These are phyloP conservation scores for Dicaeum eximium DNA, from an alignment of 2,113 vertebrate genomes.

Conservation along the genomic window DNA sequence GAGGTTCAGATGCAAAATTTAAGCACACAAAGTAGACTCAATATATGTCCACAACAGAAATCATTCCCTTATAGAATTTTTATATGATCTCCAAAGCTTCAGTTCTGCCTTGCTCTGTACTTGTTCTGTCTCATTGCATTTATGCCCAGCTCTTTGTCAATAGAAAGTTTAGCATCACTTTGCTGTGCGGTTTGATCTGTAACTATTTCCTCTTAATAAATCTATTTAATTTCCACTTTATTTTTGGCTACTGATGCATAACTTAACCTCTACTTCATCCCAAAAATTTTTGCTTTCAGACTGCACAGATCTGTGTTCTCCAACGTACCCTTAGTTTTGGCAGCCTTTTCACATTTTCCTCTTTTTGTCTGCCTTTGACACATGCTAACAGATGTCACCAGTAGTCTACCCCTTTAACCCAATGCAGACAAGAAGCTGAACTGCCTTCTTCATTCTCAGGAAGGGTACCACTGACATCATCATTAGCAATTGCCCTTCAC, in stretches of 20 bases:
- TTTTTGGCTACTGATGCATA: background rate
- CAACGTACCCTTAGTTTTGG: background rate
- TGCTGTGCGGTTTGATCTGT: background rate
- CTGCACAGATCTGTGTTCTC: background rate
- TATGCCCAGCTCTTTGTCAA: background rate
- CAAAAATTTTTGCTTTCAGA: background rate
- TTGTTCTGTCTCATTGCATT: background rate
- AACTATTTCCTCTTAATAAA: background rate
- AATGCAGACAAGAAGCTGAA: background rate
- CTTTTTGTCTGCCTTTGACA: background rate
- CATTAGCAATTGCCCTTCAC: constrained; percentile 14
- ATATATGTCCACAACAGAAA: background rate
- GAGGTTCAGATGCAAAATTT: background rate
- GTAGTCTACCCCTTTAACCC: background rate
- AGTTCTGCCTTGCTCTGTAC: background rate
- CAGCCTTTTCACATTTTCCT: background rate
- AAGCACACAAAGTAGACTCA: background rate
- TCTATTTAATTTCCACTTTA: background rate
- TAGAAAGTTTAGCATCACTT: background rate
- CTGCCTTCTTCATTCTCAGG: background rate
- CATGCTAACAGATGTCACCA: background rate
- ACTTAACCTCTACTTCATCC: background rate
- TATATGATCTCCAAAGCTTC: background rate
- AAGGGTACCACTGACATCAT: background rate
- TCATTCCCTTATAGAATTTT: background rate